Evolutionary conservation across 2,113 vertebrate genomes (phyloP).

Genomic region (Holacanthus passer): DNA sequence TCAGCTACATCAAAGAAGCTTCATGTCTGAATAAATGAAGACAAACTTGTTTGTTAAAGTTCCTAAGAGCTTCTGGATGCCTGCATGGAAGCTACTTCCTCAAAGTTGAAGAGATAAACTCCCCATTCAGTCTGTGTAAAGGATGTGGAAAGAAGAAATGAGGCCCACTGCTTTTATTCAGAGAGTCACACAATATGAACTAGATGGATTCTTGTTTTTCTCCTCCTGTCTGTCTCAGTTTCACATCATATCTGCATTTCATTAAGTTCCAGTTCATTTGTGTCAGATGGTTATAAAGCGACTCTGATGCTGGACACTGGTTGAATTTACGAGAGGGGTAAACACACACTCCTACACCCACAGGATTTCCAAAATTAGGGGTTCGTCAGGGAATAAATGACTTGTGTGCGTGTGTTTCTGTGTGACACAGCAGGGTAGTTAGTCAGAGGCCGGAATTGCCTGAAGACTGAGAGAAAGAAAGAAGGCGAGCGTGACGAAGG

Average conservation of each 20-base stretch:
- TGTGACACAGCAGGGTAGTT: constrained; percentile 64
- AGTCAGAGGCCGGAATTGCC: constrained; percentile 56
- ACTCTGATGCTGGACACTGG: background rate
- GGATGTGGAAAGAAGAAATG: background rate
- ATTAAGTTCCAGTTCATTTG: constrained; percentile 1
- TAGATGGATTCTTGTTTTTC: background rate
- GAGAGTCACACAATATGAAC: background rate
- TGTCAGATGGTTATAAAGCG: constrained; percentile 3
- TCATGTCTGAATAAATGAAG: constrained; percentile 39
- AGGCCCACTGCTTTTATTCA: constrained; percentile 2
- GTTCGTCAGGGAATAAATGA: constrained; percentile 50
- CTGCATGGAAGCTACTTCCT: background rate
- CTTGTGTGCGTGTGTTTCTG: constrained; percentile 30
- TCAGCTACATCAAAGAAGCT: background rate
- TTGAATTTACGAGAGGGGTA: constrained; percentile 7
- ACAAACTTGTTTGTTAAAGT: constrained; percentile 47
- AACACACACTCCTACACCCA: background rate
- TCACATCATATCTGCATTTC: constrained; percentile 15
- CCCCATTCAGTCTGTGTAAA: background rate
- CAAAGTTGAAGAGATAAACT: constrained; percentile 1
- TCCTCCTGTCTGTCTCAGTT: background rate
- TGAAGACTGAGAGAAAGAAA: constrained; percentile 30
- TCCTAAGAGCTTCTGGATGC: constrained; percentile 1
- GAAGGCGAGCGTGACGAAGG: background rate
- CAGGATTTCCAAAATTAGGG: constrained; percentile 41